phyloP scores from a whole-genome alignment of 2,888 invertebrate species.

The Trypoxylon attenuatum region DNA sequence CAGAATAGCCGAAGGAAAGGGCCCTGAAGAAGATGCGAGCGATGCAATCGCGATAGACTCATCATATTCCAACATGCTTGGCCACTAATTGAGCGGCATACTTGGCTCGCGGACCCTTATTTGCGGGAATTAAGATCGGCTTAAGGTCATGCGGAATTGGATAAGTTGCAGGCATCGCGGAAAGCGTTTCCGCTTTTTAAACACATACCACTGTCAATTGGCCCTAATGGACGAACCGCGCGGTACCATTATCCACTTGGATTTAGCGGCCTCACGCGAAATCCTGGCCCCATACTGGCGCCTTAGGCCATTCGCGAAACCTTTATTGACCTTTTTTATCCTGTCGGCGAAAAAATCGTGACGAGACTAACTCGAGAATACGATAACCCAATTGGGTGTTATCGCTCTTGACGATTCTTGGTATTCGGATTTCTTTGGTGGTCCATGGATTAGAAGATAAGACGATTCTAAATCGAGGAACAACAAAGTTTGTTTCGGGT shows the following conservation, averaged over 20 bases:
- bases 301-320: too few relatives aligned
- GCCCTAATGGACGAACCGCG: slow-evolving; percentile 32
- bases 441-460: too few relatives aligned
- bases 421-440: too few relatives aligned
- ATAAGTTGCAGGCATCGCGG: slow-evolving; percentile 22
- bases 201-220: slow-evolving; percentile 39
- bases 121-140: slow-evolving; percentile 11
- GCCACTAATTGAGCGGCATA: slow-evolving; percentile 12
- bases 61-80: slow-evolving; percentile 7
- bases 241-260: slow-evolving; percentile 34
- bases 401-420: slow-evolving; percentile 33
- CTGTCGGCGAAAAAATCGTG: background rate
- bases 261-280: slow-evolving; percentile 15
- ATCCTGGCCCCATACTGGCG: background rate
- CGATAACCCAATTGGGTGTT: slow-evolving; percentile 57
- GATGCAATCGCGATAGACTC: background rate
- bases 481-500: too few relatives aligned
- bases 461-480: too few relatives aligned
- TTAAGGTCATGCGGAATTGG: slow-evolving; percentile 19
- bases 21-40: too few relatives aligned
- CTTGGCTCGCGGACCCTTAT: slow-evolving; percentile 4
- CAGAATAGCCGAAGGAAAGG: background rate
- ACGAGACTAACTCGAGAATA: slow-evolving; percentile 5
- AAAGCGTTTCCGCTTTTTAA: slow-evolving; percentile 38
- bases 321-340: too few relatives aligned